A percentile compares a stretch with the other conserved stretches of the same genome.
Evolutionary conservation across 30 jellyfish, hydroid and myxozoan genomes (phyloP).

Genomic region (Catostylus mosaicus): DNA sequence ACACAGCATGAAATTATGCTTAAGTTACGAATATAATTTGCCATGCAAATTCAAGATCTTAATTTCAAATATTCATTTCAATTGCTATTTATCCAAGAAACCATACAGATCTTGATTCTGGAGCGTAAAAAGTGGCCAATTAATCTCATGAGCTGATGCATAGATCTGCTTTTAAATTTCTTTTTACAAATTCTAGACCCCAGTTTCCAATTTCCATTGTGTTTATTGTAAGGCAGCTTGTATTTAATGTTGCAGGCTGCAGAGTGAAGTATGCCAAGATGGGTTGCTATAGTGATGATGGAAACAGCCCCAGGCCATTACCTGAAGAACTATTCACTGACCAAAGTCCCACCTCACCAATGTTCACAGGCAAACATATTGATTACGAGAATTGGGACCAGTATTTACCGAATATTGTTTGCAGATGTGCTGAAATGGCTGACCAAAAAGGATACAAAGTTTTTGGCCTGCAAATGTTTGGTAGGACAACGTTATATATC

Average conservation of each 20-base stretch:
- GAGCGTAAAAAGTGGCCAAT: no score
- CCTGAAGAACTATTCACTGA: conserved; percentile 85
- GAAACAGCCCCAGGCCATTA: conserved; percentile 89
- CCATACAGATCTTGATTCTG: no score
- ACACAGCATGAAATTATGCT: no score
- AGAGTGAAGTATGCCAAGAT: conserved; percentile 79
- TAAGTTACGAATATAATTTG: no score
- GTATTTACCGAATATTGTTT: conserved; percentile 74
- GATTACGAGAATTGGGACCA: conserved; percentile 84
- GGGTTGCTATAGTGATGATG: conserved; percentile 95
- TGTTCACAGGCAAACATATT: conserved; percentile 64
- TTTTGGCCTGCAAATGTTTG: conserved; percentile 88
- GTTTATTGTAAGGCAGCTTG: no score
- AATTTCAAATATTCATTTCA: no score
- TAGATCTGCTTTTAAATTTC: no score
- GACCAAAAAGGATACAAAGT: conserved; percentile 57
- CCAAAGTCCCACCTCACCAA: conserved; percentile 59
- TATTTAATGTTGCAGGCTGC: conserved; percentile 78
- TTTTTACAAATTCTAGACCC: not conserved
- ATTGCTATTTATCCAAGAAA: no score
- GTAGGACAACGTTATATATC: conserved; percentile 67
- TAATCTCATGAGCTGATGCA: no score
- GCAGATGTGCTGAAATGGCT: conserved; percentile 93
- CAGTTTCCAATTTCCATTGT: not conserved
- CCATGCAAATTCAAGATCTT: no score